Evolutionary conservation across 2,888 invertebrate genomes (phyloP).

Genomic region (Ormyrus rosae): DNA sequence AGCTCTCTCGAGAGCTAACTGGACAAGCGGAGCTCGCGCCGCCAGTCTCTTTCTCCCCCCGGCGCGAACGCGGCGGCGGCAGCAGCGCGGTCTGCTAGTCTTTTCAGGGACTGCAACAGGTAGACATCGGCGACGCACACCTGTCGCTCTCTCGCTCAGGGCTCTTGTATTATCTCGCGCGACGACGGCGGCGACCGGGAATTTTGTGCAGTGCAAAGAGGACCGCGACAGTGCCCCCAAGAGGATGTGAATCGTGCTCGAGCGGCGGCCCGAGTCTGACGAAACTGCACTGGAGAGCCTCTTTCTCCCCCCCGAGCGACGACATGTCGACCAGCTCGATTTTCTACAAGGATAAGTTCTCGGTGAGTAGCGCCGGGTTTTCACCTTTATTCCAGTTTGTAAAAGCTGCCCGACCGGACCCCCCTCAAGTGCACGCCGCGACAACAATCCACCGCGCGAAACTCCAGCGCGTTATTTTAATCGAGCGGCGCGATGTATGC

Average conservation of each 20-base stretch:
- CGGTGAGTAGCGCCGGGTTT: constrained; percentile 65
- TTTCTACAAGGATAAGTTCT: constrained; percentile 73
- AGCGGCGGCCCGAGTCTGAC: constrained; percentile 10
- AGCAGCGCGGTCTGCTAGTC: no score
- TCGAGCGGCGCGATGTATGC: no score
- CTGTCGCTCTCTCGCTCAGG: no score
- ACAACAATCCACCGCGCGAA: no score
- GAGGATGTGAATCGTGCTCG: constrained; percentile 16
- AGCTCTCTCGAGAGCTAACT: constrained; percentile 64
- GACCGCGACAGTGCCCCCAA: neutral
- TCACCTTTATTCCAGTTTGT: constrained; percentile 34
- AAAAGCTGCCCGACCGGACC: neutral
- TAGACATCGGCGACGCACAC: no score
- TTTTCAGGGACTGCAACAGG: no score
- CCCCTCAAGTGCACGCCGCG: no score
- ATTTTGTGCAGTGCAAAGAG: neutral
- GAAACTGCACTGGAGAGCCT: constrained; percentile 23
- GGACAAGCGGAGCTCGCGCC: constrained; percentile 70
- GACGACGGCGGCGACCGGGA: neutral
- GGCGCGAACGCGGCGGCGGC: neutral
- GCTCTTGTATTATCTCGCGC: neutral
- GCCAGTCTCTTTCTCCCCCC: constrained; percentile 71
- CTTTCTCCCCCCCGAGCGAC: neutral
- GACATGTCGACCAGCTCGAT: constrained; percentile 73
- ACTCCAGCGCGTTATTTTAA: no score